Base-by-base conservation (phyloP, 2,888 invertebrate genomes). In the Pharmacophagus antenor region DNA sequence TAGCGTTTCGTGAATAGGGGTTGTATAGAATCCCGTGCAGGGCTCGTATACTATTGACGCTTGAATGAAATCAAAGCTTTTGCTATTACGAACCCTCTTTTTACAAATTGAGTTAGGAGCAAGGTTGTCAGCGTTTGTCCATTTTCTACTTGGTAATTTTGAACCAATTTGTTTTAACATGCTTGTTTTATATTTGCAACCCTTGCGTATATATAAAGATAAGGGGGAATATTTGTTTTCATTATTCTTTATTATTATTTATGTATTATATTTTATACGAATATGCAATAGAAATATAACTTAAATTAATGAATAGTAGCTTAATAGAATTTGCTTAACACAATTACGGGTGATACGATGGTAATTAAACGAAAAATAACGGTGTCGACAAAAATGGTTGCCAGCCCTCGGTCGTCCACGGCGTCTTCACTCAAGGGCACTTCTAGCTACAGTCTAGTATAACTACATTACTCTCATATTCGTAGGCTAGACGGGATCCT, bases 91-190 rank as follows among this genome's bases (percentile, higher is more conserved):
- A 72, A 69, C 65, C 67, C 74, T 72, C 75, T 73, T 64, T 70
- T 73, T 71, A 68, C 72, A 79, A 82, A 83, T 80, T 83, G 78
- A 76, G 77, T 82, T 80, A 74, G 68, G 65, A 70, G 70, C 74
- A 72, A 71, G 72, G 75, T 71, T 71, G 72, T 70, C 71, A 58
- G 69, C 71, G 69, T 72, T 74, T 69, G 60, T 21, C 55, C 37
- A 20, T 50, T 46, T 55, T 48, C 49, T 37, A n/a, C 53, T 37
- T 23, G 18, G 12, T 22, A 22, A 44, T 52, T 46, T 58, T 10
- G 42, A 4, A 50, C 22, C 56, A 50, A 50, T 51, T 37, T 58
- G 21, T 57, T 27, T 44, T 56, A 10, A 25, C 22, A 20, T 56
- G 20, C 46, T 1, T 27, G 52, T 18, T 52, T 21, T 52, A 25